A percentile compares a stretch with the other conserved stretches of the same genome.
Conservation (phyloP, 37 sponge, comb jelly and placozoan species). For the Corticium candelabrum region DNA sequence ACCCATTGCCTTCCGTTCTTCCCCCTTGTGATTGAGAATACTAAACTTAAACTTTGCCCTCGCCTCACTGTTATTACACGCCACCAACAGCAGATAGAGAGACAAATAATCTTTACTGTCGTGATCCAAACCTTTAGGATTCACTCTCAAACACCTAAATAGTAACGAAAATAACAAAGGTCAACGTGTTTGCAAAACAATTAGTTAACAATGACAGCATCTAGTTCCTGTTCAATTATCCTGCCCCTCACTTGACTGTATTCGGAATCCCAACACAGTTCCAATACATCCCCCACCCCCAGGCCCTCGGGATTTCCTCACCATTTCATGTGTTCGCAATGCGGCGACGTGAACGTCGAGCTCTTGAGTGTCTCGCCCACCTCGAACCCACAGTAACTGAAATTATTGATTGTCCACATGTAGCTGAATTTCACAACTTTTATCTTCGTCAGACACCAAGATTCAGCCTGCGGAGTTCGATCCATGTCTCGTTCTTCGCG, state of each 20-base stretch:
- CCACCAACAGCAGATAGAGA: constrained; percentile 83
- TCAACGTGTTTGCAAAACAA: too few species aligned
- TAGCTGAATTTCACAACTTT: constrained; percentile 86
- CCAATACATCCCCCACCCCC: too few species aligned
- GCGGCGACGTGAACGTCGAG: constrained; percentile 72
- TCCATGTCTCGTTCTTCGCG: too few species aligned
- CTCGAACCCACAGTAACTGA: constrained; percentile 93
- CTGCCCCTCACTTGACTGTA: too few species aligned
- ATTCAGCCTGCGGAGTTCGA: constrained; percentile 58
- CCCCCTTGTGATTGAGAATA: constrained; percentile 85
- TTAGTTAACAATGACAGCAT: too few species aligned
- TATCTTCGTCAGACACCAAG: constrained; percentile 93
- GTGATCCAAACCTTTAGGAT: constrained; percentile 94
- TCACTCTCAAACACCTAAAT: constrained; percentile 90
- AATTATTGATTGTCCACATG: constrained; percentile 98
- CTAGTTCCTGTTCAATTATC: too few species aligned
- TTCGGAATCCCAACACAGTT: too few species aligned
- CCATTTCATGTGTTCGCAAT: constrained; percentile 88
- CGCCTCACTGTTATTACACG: constrained; percentile 81
- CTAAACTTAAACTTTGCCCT: constrained; percentile 98
- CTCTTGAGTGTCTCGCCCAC: constrained; percentile 93
- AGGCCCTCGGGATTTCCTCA: constrained; percentile 12
- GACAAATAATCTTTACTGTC: constrained; percentile 95
- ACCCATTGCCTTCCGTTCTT: constrained; percentile 99
- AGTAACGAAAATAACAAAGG: not conserved